Conservation (phyloP, 2,797 vertebrate genomes). For the Dromococcyx pavoninus region DNA sequence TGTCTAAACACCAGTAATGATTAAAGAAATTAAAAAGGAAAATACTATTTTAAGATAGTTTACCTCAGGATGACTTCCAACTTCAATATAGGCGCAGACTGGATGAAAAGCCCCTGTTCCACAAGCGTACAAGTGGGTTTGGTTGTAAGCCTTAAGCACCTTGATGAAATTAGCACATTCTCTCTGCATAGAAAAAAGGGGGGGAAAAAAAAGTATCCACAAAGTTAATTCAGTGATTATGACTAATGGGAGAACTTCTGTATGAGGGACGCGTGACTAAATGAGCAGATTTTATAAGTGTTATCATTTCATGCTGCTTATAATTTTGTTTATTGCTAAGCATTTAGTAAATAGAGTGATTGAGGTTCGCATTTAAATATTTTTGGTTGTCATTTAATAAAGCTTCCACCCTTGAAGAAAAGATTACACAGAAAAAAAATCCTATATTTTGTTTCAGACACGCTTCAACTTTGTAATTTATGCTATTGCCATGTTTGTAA, state of each 20-base stretch:
- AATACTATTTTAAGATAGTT: slow-evolving; percentile 20
- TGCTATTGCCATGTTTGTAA: not conserved
- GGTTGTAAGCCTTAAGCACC: slow-evolving; percentile 91
- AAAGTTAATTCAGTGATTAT: slow-evolving; percentile 40
- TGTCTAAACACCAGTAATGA: not conserved
- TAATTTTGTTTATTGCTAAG: slow-evolving; percentile 11
- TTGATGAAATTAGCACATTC: slow-evolving; percentile 97
- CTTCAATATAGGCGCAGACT: slow-evolving; percentile 91
- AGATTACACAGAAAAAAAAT: not conserved
- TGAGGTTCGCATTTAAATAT: slow-evolving; percentile 36
- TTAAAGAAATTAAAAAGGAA: not conserved
- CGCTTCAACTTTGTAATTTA: slow-evolving; percentile 35
- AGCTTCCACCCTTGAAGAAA: not conserved
- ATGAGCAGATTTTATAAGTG: slow-evolving; percentile 22
- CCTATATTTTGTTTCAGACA: slow-evolving; percentile 8
- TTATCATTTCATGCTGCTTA: not conserved
- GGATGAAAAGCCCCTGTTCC: slow-evolving; percentile 98
- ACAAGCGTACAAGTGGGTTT: slow-evolving; percentile 93
- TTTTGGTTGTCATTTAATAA: slow-evolving; percentile 28
- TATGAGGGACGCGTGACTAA: not conserved
- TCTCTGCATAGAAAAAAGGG: slow-evolving; percentile 80
- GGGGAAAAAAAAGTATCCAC: not conserved
- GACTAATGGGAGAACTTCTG: not conserved
- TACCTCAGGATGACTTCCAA: slow-evolving; percentile 96
- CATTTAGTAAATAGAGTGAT: slow-evolving; percentile 36